Percentiles rank a stretch among this genome's conserved stretches.
Evolutionary conservation across 1,140 invertebrate species (phyloP).

Genomic region (Hyles euphorbiae): DNA sequence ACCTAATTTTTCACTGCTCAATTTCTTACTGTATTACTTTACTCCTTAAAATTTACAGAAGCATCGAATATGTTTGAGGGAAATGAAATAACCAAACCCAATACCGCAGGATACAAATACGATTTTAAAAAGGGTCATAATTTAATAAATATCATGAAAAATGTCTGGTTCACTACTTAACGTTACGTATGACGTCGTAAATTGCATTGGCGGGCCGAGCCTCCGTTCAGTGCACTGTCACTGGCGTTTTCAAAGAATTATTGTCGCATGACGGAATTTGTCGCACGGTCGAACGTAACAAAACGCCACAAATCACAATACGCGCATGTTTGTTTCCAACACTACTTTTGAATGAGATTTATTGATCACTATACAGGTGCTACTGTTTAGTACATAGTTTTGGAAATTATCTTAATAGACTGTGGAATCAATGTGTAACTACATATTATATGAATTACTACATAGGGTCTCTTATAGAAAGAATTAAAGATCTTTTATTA

Average conservation of each 20-base stretch:
- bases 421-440: too few relatives aligned
- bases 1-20: too few relatives aligned
- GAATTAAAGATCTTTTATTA: too few relatives aligned
- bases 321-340: constrained; percentile 28
- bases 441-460: too few relatives aligned
- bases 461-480: too few relatives aligned
- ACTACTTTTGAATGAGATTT: constrained; percentile 23
- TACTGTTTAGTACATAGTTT: constrained; percentile 28
- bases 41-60: too few relatives aligned
- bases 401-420: background rate
- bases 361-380: constrained; percentile 25
- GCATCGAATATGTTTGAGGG: too few relatives aligned
- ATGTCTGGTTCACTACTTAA: constrained; percentile 16
- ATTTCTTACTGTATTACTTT: too few relatives aligned
- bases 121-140: constrained; percentile 4
- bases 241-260: constrained; percentile 59
- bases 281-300: constrained; percentile 32
- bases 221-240: constrained; percentile 37
- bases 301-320: constrained; percentile 42
- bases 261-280: constrained; percentile 45
- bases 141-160: constrained; percentile 24
- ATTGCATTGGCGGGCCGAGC: constrained; percentile 35
- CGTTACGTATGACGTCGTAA: constrained; percentile 40
- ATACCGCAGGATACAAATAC: too few relatives aligned
- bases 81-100: too few relatives aligned